Conservation (phyloP, 53 echinoderm and acorn worm species). For the Zoroaster sp. region DNA sequence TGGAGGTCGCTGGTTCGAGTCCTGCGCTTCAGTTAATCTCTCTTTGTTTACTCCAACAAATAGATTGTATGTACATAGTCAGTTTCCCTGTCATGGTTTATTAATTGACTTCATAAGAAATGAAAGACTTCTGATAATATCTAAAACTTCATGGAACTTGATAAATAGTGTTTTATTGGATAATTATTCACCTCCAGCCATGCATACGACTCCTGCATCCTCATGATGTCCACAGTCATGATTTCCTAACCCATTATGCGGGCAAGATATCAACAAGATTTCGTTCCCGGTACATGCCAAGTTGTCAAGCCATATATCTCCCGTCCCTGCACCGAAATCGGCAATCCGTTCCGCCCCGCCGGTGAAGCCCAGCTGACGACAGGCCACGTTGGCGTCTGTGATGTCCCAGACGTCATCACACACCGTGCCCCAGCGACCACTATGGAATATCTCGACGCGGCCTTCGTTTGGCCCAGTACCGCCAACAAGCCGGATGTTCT, state of each 20-base stretch:
- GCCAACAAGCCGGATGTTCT: constrained; percentile 46
- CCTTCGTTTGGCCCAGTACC: constrained; percentile 30
- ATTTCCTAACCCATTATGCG: not conserved
- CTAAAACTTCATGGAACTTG: no score
- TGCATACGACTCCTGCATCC: constrained; percentile 51
- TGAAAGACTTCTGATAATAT: no score
- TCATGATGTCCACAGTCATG: constrained; percentile 34
- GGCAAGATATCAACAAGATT: not conserved
- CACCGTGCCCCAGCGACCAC: constrained; percentile 54
- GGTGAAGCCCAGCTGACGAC: constrained; percentile 51
- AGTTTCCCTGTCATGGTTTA: no score
- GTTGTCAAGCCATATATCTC: constrained; percentile 46
- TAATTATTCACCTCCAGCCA: constrained; percentile 7
- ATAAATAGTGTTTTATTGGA: no score
- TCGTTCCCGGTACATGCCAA: constrained; percentile 33
- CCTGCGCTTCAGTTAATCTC: no score
- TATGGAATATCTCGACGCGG: constrained; percentile 29
- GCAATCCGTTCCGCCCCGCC: not conserved
- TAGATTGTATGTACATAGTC: no score
- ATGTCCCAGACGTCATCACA: constrained; percentile 58
- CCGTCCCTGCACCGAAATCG: constrained; percentile 40
- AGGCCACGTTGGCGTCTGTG: constrained; percentile 34
- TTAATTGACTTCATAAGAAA: no score
- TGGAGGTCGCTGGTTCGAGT: no score
- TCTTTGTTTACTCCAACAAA: no score